These are phyloP conservation scores for Ceyx erithaca DNA, from an alignment of 2,797 vertebrate species.

Conservation along the genomic window DNA sequence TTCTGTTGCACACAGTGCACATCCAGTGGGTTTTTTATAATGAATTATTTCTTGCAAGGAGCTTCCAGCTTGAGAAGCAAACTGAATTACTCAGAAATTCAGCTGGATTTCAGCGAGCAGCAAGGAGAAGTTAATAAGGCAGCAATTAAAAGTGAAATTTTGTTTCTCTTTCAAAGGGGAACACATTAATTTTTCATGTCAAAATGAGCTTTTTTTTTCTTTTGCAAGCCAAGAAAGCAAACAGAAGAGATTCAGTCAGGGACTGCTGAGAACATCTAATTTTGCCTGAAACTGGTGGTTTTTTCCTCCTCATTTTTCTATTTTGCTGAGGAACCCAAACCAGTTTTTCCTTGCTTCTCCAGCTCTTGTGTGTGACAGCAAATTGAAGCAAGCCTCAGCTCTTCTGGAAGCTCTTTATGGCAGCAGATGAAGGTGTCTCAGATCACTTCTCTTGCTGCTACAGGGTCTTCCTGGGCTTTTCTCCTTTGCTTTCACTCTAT, in stretches of 20 bases:
- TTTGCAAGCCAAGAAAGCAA: not conserved
- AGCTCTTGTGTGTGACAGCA: not conserved
- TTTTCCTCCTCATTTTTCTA: not conserved
- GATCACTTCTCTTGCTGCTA: not conserved
- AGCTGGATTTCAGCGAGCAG: not conserved
- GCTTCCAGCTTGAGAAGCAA: not conserved
- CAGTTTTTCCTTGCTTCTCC: not conserved
- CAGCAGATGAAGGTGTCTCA: not conserved
- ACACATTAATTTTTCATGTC: not conserved
- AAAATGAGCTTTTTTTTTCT: not conserved
- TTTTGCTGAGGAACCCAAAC: not conserved
- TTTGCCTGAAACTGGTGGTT: not conserved
- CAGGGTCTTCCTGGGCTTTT: not conserved
- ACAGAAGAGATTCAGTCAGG: not conserved
- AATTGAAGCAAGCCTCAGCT: not conserved
- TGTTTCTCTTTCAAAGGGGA: not conserved
- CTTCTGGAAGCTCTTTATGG: not conserved
- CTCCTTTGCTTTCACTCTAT: not conserved
- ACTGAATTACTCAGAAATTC: not conserved
- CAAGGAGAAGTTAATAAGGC: not conserved
- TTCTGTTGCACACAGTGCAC: not conserved
- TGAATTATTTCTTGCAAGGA: not conserved
- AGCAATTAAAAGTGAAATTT: not conserved
- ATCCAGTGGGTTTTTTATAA: not conserved
- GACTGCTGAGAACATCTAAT: not conserved